A percentile compares a stretch with the other conserved stretches of the same genome.
These are phyloP conservation scores for Brachypterus glaber DNA, from an alignment of 2,888 invertebrate species.

Conservation along the genomic window DNA sequence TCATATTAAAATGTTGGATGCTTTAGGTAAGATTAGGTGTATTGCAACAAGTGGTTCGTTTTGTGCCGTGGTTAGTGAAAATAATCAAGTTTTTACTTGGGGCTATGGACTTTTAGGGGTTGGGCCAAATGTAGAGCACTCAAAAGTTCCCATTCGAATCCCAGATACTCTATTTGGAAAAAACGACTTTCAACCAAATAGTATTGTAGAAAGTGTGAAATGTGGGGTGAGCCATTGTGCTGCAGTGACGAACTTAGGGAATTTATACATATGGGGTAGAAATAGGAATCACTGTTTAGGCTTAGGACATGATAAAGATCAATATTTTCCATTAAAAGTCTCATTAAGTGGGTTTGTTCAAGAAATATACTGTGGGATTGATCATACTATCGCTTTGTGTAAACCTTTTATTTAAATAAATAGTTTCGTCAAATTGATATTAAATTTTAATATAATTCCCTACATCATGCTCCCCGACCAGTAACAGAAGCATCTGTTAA, in stretches of 20 bases:
- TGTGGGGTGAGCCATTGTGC: conserved; percentile 71
- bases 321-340: conserved; percentile 79
- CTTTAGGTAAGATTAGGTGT: conserved; percentile 66
- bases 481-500: no score
- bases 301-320: conserved; percentile 68
- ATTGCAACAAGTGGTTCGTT: conserved; percentile 80
- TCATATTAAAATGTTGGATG: conserved; percentile 51
- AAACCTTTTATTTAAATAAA: conserved; percentile 54
- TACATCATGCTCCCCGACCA: no score
- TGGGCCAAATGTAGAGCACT: conserved; percentile 67
- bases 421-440: no score
- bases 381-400: conserved; percentile 72
- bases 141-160: conserved; percentile 58
- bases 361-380: conserved; percentile 73
- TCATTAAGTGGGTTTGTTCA: conserved; percentile 67
- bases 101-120: conserved; percentile 87
- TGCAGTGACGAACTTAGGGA: conserved; percentile 73
- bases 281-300: conserved; percentile 80
- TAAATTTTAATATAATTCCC: no score
- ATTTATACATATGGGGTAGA: conserved; percentile 87
- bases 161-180: conserved; percentile 76
- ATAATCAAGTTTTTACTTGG: conserved; percentile 84
- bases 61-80: conserved; percentile 73
- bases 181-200: conserved; percentile 70
- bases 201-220: conserved; percentile 53